Evolutionary conservation across 2,888 invertebrate species (phyloP).

Genomic region (Phyllotreta striolata): DNA sequence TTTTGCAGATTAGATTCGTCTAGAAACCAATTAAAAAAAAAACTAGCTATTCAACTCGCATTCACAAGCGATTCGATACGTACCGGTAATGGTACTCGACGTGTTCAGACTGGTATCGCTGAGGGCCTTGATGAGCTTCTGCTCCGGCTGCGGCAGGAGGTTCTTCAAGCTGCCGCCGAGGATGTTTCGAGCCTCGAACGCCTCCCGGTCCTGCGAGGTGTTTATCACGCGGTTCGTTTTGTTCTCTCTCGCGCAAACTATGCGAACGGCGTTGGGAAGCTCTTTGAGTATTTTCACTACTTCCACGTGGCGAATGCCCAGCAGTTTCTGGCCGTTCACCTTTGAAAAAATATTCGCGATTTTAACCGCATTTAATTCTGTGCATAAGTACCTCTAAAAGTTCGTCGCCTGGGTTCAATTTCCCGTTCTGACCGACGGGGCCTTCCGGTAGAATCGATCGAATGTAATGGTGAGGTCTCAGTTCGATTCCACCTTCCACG

Average conservation of each 20-base stretch:
- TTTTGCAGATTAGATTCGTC: constrained; percentile 73
- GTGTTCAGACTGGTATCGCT: constrained; percentile 93
- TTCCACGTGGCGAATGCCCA: constrained; percentile 95
- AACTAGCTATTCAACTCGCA: background rate
- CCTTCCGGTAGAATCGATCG: constrained; percentile 95
- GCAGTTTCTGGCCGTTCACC: constrained; percentile 91
- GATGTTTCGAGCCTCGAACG: constrained; percentile 82
- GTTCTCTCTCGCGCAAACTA: constrained; percentile 84
- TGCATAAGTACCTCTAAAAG: constrained; percentile 78
- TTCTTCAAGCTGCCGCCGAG: constrained; percentile 88
- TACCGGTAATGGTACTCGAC: constrained; percentile 78
- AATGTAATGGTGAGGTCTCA: constrained; percentile 98
- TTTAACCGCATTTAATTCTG: background rate
- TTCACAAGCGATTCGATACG: constrained; percentile 2
- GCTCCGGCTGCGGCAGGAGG: constrained; percentile 65
- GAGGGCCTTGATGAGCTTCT: constrained; percentile 84
- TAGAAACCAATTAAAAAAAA: constrained; percentile 60
- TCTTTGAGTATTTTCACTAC: constrained; percentile 95
- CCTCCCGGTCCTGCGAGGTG: constrained; percentile 76
- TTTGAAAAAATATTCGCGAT: constrained; percentile 56
- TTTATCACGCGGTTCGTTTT: constrained; percentile 74
- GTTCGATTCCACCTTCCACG: constrained; percentile 92
- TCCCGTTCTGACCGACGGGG: constrained; percentile 92
- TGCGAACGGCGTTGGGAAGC: constrained; percentile 86
- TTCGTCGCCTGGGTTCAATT: constrained; percentile 94